Conservation (phyloP, 1,140 invertebrate species). For the Drosophila yakuba region DNA sequence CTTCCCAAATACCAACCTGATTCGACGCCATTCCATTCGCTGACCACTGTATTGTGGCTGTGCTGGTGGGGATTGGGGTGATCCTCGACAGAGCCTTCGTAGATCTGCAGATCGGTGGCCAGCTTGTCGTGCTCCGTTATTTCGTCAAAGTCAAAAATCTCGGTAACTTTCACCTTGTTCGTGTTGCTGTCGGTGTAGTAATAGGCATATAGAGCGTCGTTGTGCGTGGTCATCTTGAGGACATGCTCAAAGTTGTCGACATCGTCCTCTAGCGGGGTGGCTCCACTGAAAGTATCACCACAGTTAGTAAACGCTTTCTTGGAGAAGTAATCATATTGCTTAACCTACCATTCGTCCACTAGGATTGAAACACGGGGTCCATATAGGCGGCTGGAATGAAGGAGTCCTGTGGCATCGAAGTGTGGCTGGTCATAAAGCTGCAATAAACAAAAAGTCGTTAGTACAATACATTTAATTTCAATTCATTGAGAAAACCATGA, state of each 20-base stretch:
- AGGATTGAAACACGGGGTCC: slow-evolving; percentile 80
- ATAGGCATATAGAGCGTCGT: slow-evolving; percentile 95
- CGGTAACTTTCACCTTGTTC: slow-evolving; percentile 93
- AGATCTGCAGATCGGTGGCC: slow-evolving; percentile 69
- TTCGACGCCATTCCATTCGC: slow-evolving; percentile 84
- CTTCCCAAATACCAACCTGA: slow-evolving; percentile 63
- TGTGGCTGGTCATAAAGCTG: slow-evolving; percentile 79
- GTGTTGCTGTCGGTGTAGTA: slow-evolving; percentile 94
- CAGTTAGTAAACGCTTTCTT: neutral
- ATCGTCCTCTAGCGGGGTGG: slow-evolving; percentile 74
- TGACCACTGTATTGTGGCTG: slow-evolving; percentile 69
- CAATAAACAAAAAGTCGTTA: neutral
- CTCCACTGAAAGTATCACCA: slow-evolving; percentile 43
- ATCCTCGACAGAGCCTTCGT: slow-evolving; percentile 66
- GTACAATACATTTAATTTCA: neutral
- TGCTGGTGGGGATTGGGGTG: slow-evolving; percentile 65
- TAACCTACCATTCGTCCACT: slow-evolving; percentile 75
- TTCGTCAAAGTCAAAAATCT: slow-evolving; percentile 90
- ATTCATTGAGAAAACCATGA: too few species aligned
- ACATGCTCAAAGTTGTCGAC: slow-evolving; percentile 95
- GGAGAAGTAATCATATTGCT: neutral
- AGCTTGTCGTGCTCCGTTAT: slow-evolving; percentile 88
- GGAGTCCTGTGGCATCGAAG: slow-evolving; percentile 77
- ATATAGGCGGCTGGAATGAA: slow-evolving; percentile 77
- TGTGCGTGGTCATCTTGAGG: slow-evolving; percentile 92